Percentiles rank a stretch among this genome's conserved stretches.
phyloP scores from a whole-genome alignment of 2,888 invertebrate species.

The Keiferia lycopersicella region DNA sequence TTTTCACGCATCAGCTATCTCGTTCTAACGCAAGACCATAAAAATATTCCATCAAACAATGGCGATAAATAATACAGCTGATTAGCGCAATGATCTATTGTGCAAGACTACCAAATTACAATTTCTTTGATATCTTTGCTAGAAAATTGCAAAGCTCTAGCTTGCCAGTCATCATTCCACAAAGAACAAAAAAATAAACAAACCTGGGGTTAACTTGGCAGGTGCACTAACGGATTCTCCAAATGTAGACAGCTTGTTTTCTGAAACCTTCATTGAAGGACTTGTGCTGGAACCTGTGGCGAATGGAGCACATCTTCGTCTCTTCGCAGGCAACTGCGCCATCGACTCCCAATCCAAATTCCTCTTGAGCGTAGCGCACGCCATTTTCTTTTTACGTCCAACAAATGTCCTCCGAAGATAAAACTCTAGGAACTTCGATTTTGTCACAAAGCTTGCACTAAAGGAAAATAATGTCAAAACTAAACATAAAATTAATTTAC shows the following conservation, averaged over 20 bases:
- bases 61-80: constrained; percentile 67
- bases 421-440: constrained; percentile 52
- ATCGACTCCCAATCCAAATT: constrained; percentile 97
- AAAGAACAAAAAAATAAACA: constrained; percentile 62
- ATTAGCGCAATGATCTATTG: constrained; percentile 38
- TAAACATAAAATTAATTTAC: constrained; percentile 52
- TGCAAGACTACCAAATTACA: background rate
- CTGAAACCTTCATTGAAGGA: constrained; percentile 75
- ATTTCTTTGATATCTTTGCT: background rate
- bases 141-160: background rate
- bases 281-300: constrained; percentile 82
- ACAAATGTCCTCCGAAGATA: constrained; percentile 72
- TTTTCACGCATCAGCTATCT: constrained; percentile 64
- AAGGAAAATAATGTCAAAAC: constrained; percentile 62
- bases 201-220: constrained; percentile 93
- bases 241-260: constrained; percentile 88
- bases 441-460: constrained; percentile 56
- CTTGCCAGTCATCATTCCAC: constrained; percentile 23
- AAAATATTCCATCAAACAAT: constrained; percentile 74
- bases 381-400: constrained; percentile 91
- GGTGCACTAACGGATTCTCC: constrained; percentile 88
- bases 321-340: constrained; percentile 92
- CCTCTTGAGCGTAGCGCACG: constrained; percentile 98
- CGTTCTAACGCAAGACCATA: constrained; percentile 62
- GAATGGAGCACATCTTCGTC: constrained; percentile 95